Conservation (phyloP, 1,140 invertebrate species). For the Eueides isabella region DNA sequence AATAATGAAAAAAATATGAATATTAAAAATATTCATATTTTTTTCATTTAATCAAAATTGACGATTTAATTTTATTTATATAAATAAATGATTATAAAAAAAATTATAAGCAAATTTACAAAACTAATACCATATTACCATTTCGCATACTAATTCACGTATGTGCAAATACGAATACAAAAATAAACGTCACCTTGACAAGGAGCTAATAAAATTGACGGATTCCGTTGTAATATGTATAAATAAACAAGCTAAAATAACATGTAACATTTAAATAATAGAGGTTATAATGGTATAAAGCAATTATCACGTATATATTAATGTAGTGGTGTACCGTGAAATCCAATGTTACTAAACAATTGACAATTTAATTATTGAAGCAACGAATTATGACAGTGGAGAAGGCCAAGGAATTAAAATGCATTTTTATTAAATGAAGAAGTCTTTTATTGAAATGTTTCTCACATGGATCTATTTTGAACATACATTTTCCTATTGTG, state of each 20-base stretch:
- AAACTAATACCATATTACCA: background rate
- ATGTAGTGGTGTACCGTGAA: constrained; percentile 9
- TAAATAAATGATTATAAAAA: no score
- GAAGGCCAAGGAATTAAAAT: background rate
- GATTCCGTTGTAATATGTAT: constrained; percentile 21
- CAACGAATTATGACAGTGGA: background rate
- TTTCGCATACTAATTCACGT: constrained; percentile 13
- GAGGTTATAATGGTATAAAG: constrained; percentile 3
- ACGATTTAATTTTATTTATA: no score
- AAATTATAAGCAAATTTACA: no score
- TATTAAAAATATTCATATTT: no score
- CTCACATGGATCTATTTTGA: no score
- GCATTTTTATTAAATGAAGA: background rate
- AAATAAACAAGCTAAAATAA: constrained; percentile 20
- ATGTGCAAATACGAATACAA: constrained; percentile 6
- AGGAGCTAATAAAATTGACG: constrained; percentile 17
- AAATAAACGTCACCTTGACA: constrained; percentile 28
- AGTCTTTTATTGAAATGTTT: background rate
- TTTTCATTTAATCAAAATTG: no score
- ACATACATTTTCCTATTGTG: no score
- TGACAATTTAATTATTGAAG: constrained; percentile 13
- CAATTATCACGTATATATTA: constrained; percentile 7
- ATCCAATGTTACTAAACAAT: background rate
- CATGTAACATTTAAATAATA: constrained; percentile 19
- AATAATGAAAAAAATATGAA: no score